Base-by-base conservation (phyloP, 1,140 invertebrate genomes). In the Lepidostoma basale region DNA sequence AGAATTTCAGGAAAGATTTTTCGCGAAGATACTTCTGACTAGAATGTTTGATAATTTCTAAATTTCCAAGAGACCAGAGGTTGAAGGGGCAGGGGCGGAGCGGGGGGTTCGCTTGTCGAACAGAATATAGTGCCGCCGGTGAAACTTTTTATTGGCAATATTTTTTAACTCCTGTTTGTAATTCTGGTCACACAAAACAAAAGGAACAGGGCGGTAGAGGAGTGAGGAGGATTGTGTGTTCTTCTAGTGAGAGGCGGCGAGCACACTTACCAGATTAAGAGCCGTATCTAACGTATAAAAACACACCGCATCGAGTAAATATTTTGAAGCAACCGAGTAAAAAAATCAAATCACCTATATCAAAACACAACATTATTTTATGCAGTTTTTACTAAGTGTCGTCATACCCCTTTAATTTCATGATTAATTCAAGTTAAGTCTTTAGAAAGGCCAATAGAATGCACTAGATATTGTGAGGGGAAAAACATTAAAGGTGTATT, bases 71-170 rank as follows among this genome's bases (percentile, higher is more conserved):
- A 28, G 20, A 22, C 12, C 25, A 60, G 40, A 18, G 40, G 47
- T n/a, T 62, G 9, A 14, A 10, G 39, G 39, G 25, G 25, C 39
- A 23, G 25, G 68, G 40, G 16, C 3, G 42, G 40, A 28, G 30
- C 26, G 66, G 54, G 52, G 30, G 42, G 70, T 54, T 54, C 30
- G 71, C 71, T 73, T 73, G 71, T 73, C 71, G 71, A 73, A 73
- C 67, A 67, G 71, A 73, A 73, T 73, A 73, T 73, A 73, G 67
- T 73, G 67, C 67, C 67, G 59, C 47, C 63, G 71, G 71, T 69
- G 67, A 69, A 73, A 70, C 72, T 70, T 73, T 73, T 73, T 73
- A 73, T 73, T 73, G 72, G 68, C 72, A 73, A 73, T 73, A 73
- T 70, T 73, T 73, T 73, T 73, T 73, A 73, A 70, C 68, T 69